Evolutionary conservation across 2,113 vertebrate species (phyloP).

Genomic region (Turnix velox): DNA sequence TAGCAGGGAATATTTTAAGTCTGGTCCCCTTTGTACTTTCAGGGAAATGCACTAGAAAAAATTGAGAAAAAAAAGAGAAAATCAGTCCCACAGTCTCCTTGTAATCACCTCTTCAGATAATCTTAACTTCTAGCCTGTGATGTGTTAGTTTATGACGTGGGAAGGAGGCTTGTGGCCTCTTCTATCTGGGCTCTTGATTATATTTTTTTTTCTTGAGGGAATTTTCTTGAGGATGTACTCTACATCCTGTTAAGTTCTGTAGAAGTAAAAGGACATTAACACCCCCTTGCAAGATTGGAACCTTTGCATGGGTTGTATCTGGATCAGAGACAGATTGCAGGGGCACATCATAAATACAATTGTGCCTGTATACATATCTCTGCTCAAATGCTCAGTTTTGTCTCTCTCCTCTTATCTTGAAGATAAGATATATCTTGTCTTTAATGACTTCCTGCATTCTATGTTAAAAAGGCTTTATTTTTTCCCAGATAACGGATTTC

Average conservation of each 20-base stretch:
- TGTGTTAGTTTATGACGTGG: not conserved
- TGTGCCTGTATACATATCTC: rapidly evolving
- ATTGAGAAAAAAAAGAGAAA: not conserved
- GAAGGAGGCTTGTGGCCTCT: not conserved
- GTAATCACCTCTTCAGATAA: not conserved
- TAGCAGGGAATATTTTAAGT: not conserved
- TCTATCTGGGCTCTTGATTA: not conserved
- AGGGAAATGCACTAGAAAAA: not conserved
- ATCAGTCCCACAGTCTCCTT: not conserved
- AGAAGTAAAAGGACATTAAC: not conserved
- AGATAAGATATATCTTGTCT: not conserved
- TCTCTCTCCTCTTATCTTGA: not conserved
- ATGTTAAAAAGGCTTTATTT: not conserved
- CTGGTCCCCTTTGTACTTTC: not conserved
- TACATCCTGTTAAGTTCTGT: not conserved
- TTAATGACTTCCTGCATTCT: not conserved
- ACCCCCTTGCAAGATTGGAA: not conserved
- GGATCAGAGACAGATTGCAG: not conserved
- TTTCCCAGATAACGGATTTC: not conserved
- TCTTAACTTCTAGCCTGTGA: not conserved
- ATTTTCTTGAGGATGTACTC: not conserved
- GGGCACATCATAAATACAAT: not conserved
- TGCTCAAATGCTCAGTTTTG: not conserved
- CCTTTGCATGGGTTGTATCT: not conserved
- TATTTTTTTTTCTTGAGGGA: not conserved